Conservation (phyloP, 2,113 vertebrate species). For the Hippocampus mohnikei region DNA sequence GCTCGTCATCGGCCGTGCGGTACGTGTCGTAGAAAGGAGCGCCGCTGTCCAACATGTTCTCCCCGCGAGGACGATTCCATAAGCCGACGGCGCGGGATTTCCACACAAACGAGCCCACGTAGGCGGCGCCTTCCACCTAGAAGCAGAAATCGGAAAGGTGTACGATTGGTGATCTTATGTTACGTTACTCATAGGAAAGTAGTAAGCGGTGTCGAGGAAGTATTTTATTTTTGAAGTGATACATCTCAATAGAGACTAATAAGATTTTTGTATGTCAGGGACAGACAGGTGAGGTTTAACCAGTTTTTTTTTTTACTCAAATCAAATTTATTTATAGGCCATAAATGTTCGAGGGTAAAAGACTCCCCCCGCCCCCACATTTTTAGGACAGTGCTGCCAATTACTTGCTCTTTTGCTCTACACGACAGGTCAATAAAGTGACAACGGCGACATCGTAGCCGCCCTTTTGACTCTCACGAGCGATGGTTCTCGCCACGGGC, state of each 20-base stretch:
- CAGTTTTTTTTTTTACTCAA: too few relatives aligned
- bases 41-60: constrained; percentile 87
- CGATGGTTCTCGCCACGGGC: not conserved
- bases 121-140: constrained; percentile 90
- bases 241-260: too few relatives aligned
- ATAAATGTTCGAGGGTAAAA: too few relatives aligned
- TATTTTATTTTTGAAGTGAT: too few relatives aligned
- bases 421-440: not conserved
- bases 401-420: too few relatives aligned
- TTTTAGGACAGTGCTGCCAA: too few relatives aligned
- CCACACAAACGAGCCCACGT: constrained; percentile 92
- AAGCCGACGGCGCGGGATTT: constrained; percentile 72
- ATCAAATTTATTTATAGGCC: too few relatives aligned
- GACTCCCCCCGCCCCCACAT: too few relatives aligned
- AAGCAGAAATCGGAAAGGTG: not conserved
- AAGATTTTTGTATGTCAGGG: too few relatives aligned
- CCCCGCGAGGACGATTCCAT: constrained; percentile 78
- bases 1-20: constrained; percentile 80
- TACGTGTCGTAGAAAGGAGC: constrained; percentile 91
- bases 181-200: not conserved
- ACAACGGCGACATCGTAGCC: not conserved
- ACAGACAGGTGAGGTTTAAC: too few relatives aligned
- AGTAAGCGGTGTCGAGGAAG: too few relatives aligned
- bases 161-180: not conserved
- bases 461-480: not conserved